Percentiles rank a stretch among this genome's conserved stretches.
These are phyloP conservation scores for Zelostemma sp. DNA, from an alignment of 1,140 invertebrate species.

Conservation along the genomic window DNA sequence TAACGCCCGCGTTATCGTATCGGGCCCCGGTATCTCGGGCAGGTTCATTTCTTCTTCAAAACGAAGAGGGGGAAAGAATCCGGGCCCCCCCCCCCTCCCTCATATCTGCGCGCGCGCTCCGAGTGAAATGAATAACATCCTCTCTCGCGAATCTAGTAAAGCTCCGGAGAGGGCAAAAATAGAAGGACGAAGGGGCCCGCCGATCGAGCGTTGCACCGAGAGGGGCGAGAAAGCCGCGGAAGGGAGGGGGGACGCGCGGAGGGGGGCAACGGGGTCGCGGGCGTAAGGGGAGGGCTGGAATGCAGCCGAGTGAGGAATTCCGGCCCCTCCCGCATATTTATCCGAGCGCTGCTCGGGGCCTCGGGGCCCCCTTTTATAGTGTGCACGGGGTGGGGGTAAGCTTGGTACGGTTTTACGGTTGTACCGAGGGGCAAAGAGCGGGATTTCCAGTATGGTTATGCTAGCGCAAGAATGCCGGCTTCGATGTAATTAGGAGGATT, in stretches of 20 bases:
- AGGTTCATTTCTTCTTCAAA: no score
- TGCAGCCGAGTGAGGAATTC: conserved; percentile 70
- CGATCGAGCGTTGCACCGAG: conserved; percentile 29
- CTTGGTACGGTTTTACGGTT: conserved; percentile 20
- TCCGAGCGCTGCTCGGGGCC: conserved; percentile 60
- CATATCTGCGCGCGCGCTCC: conserved; percentile 31
- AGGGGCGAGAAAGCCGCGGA: conserved; percentile 7
- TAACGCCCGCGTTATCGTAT: no score
- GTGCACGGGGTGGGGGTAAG: conserved; percentile 30
- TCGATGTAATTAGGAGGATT: conserved; percentile 57
- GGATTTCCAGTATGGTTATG: conserved; percentile 46
- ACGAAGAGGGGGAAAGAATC: conserved; percentile 13
- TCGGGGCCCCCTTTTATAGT: conserved; percentile 65
- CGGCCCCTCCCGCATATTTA: conserved; percentile 71
- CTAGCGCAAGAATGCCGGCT: conserved; percentile 54
- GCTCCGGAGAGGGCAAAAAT: conserved; percentile 14
- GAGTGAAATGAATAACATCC: conserved; percentile 36
- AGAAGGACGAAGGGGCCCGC: conserved; percentile 12
- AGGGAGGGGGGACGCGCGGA: conserved; percentile 9
- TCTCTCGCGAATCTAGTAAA: conserved; percentile 23
- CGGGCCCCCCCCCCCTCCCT: no score
- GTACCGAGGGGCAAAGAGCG: conserved; percentile 25
- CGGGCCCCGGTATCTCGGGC: no score
- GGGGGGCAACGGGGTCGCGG: conserved; percentile 38
- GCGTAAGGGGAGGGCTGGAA: conserved; percentile 55